These are phyloP conservation scores for Syndactyla subalaris DNA, from an alignment of 2,797 vertebrate species.

Conservation along the genomic window DNA sequence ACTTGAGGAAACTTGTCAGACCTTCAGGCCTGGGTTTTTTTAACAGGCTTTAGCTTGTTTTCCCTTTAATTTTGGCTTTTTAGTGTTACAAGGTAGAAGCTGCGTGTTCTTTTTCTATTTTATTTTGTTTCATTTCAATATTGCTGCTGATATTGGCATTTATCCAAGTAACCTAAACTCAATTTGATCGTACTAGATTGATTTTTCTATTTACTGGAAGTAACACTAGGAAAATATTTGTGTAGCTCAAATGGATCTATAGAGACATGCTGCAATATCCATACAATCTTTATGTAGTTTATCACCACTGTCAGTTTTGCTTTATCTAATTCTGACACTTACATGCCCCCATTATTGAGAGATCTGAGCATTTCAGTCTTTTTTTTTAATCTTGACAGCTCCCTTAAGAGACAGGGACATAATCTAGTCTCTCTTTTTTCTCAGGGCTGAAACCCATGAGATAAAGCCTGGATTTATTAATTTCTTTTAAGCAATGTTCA, in stretches of 20 bases:
- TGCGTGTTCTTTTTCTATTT: neutral
- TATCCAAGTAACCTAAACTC: neutral
- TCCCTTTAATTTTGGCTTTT: neutral
- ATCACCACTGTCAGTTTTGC: neutral
- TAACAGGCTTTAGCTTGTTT: neutral
- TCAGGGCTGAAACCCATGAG: neutral
- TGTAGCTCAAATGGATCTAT: neutral
- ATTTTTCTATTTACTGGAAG: neutral
- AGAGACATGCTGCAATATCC: neutral
- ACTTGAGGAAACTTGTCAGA: neutral
- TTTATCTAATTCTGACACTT: neutral
- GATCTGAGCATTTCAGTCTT: neutral
- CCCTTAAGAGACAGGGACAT: neutral
- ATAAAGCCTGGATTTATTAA: neutral
- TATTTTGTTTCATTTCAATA: neutral
- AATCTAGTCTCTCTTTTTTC: neutral
- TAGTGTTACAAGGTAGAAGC: neutral
- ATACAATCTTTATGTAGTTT: neutral
- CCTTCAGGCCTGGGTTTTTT: neutral
- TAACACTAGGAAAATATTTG: neutral
- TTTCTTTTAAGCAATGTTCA: neutral
- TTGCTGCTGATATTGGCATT: neutral
- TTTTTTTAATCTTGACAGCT: neutral
- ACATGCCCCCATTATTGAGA: neutral
- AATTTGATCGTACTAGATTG: neutral